phyloP scores from a whole-genome alignment of 2,888 invertebrate genomes.

The Theretra japonica region DNA sequence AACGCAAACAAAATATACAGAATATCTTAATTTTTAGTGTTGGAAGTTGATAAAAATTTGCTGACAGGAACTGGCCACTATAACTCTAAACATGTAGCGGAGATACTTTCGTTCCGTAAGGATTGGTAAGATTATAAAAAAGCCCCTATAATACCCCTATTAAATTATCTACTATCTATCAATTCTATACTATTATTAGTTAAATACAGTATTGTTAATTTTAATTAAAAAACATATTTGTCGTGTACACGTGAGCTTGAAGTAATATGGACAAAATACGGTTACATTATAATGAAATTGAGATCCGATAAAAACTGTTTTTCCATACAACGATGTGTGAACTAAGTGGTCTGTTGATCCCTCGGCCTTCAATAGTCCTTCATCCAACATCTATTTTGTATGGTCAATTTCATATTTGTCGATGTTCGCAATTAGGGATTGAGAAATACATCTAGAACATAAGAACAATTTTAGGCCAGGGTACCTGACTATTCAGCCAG shows the following conservation, averaged over 20 bases:
- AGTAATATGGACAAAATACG: conserved; percentile 7
- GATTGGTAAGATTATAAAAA: conserved; percentile 53
- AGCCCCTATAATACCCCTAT: conserved; percentile 76
- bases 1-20: conserved; percentile 66
- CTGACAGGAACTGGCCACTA: conserved; percentile 54
- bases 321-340: neutral
- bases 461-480: neutral
- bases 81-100: conserved; percentile 8
- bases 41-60: neutral
- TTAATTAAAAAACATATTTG: conserved; percentile 20
- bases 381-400: neutral
- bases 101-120: conserved; percentile 18
- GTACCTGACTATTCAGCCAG: neutral
- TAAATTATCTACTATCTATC: conserved; percentile 77
- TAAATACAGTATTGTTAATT: conserved; percentile 52
- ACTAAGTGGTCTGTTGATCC: neutral
- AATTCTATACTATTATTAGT: conserved; percentile 73
- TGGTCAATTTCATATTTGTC: neutral
- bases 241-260: conserved; percentile 20
- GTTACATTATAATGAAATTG: conserved; percentile 11
- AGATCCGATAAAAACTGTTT: neutral
- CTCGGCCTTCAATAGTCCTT: neutral
- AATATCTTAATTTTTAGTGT: conserved; percentile 50
- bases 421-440: neutral
- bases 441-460: neutral